Evolutionary conservation across 2,797 vertebrate species (phyloP), one percentile per base, ranked within the genome.

Genomic region (Paramormyrops hopkinsi): DNA sequence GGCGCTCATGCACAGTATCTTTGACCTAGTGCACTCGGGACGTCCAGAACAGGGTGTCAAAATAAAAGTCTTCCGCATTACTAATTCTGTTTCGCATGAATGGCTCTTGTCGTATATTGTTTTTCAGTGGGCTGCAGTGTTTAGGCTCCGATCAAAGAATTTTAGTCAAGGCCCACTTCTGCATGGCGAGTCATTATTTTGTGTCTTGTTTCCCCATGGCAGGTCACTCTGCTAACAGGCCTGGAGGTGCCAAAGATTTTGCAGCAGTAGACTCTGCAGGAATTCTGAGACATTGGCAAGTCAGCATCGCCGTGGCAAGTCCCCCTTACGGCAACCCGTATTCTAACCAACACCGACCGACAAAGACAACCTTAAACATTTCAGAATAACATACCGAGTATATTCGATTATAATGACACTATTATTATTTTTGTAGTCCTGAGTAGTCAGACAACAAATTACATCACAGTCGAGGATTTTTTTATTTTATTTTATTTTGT

Each of bases 201-300:
- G 22, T 51, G 22, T 11, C 11, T 22, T 37, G 33, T 37, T 93
- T 94, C 62, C 95, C 91, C 92, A 2, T 91, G 89, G 9, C 94
- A 99, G 98, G 98, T 98, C 94, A 99, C 98, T 59, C 93, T 99
- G 93, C 95, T 97, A 90, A 98, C 98, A 0, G 98, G 98, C 91
- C 92, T 99, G 94, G 98, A 98, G 92, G 95, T 99, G 92, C 98
- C 98, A 90, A 97, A 97, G 91, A 97, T 93, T 90, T 95, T 95
- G 91, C 96, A 94, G 94, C 95, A 93, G 92, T 91, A 91, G 50
- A 33, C 85, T 53, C 73, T 3, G 79, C 88, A 56, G 62, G 22
- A 22, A 88, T 82, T 82, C 90, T 88, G 92, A 33, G 44, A 65
- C 19, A 19, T 12, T 62, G 86, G 65, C 88, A 86, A 41, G 65